Evolutionary conservation across 2,888 invertebrate genomes (phyloP), one percentile per base, ranked within the genome.

Genomic region (Catonia carolina): DNA sequence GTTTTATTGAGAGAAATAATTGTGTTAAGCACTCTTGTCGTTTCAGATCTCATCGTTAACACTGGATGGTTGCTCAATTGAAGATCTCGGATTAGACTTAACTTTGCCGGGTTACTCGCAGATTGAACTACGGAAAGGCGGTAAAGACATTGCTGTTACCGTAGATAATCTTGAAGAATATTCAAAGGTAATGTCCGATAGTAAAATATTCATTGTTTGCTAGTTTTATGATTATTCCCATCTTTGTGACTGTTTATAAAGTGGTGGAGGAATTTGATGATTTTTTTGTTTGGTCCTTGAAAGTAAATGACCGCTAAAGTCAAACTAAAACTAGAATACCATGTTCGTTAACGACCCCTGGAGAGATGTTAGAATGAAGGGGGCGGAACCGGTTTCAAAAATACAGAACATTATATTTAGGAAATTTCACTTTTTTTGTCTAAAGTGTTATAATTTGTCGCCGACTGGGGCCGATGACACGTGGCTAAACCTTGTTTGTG

Each of bases 151-250:
- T 63, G 78, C 85, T 56, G 91, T 99, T 63, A 91, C 89, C 14
- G 85, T 93, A 65, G 86, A 95, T 73, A 99, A 98, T 75, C 76
- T 97, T 54, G 92, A 94, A 73, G 87, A 94, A 72, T 99, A 98
- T 73, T 83, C 96, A 65, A 81, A 82, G 77, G 84, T 83, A 69
- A 61, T 8, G 8, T 27, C n/a, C n/a, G n/a, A n/a, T n/a, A n/a
- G n/a, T 66, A 12, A 35, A 23, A 55, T 15, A 2, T 31, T 15
- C 31, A 7, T 23, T 14, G 12, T 12, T 48, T n/a, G n/a, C n/a
- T n/a, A n/a, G n/a, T n/a, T n/a, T 75, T 69, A 79, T 57, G 74
- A 33, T 8, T 47, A 47, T 47, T 2, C 8, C 10, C 22, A 47
- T 7, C 18, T 20, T 47, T 18, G 14, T 20, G 7, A 20, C 14